These are phyloP conservation scores for Drosophila willistoni DNA, from an alignment of 1,140 invertebrate genomes.

Conservation along the genomic window DNA sequence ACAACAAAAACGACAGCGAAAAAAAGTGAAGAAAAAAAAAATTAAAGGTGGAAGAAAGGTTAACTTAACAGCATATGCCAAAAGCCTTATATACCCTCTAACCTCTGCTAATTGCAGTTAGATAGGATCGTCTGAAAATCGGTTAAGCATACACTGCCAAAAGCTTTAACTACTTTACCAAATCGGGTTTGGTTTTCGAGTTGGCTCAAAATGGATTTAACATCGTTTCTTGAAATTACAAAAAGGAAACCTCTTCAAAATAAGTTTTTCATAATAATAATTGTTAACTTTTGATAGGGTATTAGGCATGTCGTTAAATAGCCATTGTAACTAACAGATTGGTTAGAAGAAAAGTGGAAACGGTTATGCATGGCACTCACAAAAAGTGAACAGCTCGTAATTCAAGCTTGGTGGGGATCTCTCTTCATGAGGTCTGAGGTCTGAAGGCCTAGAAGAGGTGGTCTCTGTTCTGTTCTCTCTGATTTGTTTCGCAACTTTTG, in stretches of 20 bases:
- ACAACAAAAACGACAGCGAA: conserved; percentile 31
- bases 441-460: not conserved
- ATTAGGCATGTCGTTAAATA: conserved; percentile 9
- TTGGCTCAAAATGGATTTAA: too few species aligned
- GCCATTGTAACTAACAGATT: not conserved
- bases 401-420: conserved; percentile 42
- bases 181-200: not conserved
- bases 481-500: conserved; percentile 20
- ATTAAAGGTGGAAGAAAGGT: not conserved
- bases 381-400: conserved; percentile 77
- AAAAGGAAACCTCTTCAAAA: too few species aligned
- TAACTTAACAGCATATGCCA: conserved; percentile 17
- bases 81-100: conserved; percentile 18
- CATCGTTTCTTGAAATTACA: too few species aligned
- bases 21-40: conserved; percentile 16
- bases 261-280: too few species aligned
- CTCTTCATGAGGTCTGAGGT: not conserved
- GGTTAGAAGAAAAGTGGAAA: conserved; percentile 54
- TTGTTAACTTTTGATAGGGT: not conserved
- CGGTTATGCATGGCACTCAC: conserved; percentile 61
- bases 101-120: conserved; percentile 2
- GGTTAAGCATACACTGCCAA: not conserved
- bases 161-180: not conserved
- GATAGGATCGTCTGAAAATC: conserved; percentile 5
- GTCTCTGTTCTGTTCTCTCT: conserved; percentile 17